Conservation (phyloP, 1,140 invertebrate species). For the Rhizoglyphus robini region DNA sequence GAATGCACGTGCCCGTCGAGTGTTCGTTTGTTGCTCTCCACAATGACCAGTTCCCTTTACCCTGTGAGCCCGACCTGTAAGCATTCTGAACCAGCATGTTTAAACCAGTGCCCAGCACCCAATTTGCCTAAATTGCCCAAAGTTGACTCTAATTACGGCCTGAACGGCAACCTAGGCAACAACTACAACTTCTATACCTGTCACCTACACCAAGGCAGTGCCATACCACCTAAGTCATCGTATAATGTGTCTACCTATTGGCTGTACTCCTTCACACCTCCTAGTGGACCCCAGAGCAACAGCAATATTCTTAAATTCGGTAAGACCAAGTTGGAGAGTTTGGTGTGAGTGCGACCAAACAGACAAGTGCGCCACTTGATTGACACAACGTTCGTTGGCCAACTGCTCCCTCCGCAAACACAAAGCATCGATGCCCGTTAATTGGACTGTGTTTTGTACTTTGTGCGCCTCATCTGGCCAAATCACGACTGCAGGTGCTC, state of each 20-base stretch:
- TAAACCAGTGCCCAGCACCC: neutral
- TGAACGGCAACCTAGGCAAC: neutral
- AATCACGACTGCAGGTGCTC: constrained; percentile 17
- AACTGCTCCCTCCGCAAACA: neutral
- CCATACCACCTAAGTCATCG: neutral
- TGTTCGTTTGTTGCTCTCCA: neutral
- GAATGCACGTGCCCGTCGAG: neutral
- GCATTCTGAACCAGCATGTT: neutral
- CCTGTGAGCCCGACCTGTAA: neutral
- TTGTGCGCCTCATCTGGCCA: neutral
- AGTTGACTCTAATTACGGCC: neutral
- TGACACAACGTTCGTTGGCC: neutral
- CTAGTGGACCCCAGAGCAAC: neutral
- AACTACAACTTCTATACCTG: constrained; percentile 8
- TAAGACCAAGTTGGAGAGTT: neutral
- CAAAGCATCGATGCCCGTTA: neutral
- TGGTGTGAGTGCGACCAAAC: neutral
- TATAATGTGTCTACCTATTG: constrained; percentile 16
- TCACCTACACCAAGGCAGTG: neutral
- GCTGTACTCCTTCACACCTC: constrained; percentile 3
- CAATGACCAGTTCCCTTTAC: neutral
- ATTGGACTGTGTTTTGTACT: neutral
- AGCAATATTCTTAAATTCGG: neutral
- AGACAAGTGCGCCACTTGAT: neutral
- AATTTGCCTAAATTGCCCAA: neutral